Percentiles rank a stretch among this genome's conserved stretches.
Conservation (phyloP, 1,140 invertebrate genomes). For the Samia ricini region DNA sequence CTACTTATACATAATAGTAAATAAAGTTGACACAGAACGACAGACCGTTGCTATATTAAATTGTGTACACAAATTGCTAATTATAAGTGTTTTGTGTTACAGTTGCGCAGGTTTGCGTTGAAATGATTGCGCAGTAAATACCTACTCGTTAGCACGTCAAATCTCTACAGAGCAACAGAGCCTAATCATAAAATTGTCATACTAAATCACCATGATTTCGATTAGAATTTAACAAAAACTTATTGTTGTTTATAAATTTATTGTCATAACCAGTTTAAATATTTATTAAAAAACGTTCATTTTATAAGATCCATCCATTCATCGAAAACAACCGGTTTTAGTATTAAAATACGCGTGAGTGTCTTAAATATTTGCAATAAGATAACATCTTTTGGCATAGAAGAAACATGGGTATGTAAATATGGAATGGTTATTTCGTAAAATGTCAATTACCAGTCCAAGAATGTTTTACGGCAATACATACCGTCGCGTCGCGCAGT, state of each 20-base stretch:
- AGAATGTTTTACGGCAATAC: background rate
- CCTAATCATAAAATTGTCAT: background rate
- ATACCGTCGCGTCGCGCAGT: background rate
- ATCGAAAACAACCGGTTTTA: background rate
- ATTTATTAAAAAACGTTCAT: background rate
- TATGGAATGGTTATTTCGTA: background rate
- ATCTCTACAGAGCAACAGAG: too few relatives aligned
- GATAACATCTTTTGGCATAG: background rate
- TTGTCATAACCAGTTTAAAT: background rate
- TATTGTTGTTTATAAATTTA: background rate
- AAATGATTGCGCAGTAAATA: background rate
- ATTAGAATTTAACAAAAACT: background rate
- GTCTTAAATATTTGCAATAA: conserved; percentile 4
- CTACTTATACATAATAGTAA: conserved; percentile 38
- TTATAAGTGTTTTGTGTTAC: background rate
- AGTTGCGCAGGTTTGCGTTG: background rate
- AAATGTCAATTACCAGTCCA: conserved; percentile 3
- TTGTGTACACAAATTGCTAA: background rate
- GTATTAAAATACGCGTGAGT: conserved; percentile 1
- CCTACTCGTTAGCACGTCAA: background rate
- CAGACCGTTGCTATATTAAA: conserved; percentile 18
- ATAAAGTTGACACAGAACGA: conserved; percentile 23
- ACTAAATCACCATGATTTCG: background rate
- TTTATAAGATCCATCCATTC: background rate
- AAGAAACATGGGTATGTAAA: conserved; percentile 6